phyloP scores from a whole-genome alignment of 2,113 vertebrate genomes.

The Leptobrachium leishanense region DNA sequence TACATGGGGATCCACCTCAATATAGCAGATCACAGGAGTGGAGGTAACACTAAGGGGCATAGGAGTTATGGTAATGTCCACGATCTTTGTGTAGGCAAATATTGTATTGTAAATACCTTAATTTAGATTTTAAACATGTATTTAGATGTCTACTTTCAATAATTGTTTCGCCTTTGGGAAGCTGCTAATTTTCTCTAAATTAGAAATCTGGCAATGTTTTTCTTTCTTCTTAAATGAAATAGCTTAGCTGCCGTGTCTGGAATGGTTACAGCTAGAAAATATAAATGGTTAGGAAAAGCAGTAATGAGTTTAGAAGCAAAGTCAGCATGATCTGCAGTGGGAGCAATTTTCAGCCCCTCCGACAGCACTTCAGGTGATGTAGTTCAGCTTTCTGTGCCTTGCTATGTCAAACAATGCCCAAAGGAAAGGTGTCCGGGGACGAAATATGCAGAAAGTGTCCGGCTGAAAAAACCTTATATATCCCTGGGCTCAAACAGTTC shows the following conservation, averaged over 20 bases:
- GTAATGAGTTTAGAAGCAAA: conserved; percentile 72
- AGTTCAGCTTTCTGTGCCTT: conserved; percentile 89
- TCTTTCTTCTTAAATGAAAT: conserved; percentile 20
- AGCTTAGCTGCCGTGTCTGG: conserved; percentile 56
- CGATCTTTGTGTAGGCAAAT: too few species aligned
- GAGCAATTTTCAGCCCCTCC: conserved; percentile 95
- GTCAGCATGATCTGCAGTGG: conserved; percentile 79
- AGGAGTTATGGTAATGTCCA: too few species aligned
- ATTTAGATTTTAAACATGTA: too few species aligned
- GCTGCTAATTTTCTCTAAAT: too few species aligned
- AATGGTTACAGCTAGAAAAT: conserved; percentile 80
- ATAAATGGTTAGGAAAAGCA: conserved; percentile 79
- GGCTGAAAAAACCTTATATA: conserved; percentile 78
- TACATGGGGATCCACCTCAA: too few species aligned
- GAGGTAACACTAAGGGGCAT: too few species aligned
- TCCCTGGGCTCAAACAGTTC: conserved; percentile 84
- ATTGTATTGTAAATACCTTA: too few species aligned
- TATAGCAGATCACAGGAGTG: too few species aligned
- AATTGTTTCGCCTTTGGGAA: too few species aligned
- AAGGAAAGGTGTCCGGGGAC: conserved; percentile 81
- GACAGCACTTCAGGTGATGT: conserved; percentile 88
- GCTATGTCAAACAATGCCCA: conserved; percentile 84
- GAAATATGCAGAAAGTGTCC: conserved; percentile 80
- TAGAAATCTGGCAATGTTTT: neutral
- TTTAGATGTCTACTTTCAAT: too few species aligned